Conservation (phyloP, 2,113 vertebrate genomes). For the Varanus komodoensis region DNA sequence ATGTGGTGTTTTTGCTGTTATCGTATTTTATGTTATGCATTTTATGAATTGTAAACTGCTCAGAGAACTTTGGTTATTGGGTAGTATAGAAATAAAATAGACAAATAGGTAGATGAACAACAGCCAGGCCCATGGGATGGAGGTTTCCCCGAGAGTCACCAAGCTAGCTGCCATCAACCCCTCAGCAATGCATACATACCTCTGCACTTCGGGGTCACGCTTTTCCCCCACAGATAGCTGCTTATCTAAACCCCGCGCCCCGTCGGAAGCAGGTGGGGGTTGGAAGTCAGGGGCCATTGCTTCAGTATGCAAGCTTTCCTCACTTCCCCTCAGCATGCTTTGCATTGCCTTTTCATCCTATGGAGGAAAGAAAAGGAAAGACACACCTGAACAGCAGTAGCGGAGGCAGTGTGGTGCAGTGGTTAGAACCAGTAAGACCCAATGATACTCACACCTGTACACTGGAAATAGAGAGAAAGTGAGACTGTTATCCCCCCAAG, state of each 20-base stretch:
- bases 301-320: conserved; percentile 34
- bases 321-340: conserved; percentile 30
- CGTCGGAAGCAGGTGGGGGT: not conserved
- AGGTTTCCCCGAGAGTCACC: not conserved
- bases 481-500: too few relatives aligned
- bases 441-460: too few relatives aligned
- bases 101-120: not conserved
- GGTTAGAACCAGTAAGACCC: too few relatives aligned
- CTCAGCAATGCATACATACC: conserved; percentile 46
- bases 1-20: too few relatives aligned
- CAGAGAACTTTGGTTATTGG: too few relatives aligned
- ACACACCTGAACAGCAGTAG: not conserved
- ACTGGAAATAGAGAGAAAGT: too few relatives aligned
- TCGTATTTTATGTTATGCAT: too few relatives aligned
- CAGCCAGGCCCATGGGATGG: accelerated
- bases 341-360: conserved; percentile 60
- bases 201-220: conserved; percentile 27
- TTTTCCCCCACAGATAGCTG: not conserved
- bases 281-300: accelerated
- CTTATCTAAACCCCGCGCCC: accelerated
- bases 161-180: not conserved
- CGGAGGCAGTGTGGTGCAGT: not conserved
- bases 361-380: not conserved
- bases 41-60: too few relatives aligned
- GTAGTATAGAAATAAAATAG: too few relatives aligned